A percentile compares a stretch with the other conserved stretches of the same genome.
phyloP scores from a whole-genome alignment of 2,113 vertebrate species.

The Sebastes schlegelii region DNA sequence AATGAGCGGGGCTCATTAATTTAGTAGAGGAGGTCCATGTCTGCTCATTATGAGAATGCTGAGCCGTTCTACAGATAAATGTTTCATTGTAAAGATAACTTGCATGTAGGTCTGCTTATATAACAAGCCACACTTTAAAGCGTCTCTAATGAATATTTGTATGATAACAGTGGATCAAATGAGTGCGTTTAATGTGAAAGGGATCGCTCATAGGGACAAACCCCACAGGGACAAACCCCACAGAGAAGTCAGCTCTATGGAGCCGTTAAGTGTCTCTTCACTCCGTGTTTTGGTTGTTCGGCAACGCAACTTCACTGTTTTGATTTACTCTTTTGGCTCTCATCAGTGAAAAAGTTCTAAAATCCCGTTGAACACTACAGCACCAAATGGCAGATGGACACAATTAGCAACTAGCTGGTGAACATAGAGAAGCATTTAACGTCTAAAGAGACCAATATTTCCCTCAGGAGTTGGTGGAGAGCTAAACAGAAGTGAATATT shows the following conservation, averaged over 20 bases:
- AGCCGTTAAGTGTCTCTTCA: neutral
- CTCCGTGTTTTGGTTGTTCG: neutral
- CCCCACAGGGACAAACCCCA: neutral
- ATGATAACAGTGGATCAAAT: neutral
- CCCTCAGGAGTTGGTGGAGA: no score
- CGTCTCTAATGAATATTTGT: no score
- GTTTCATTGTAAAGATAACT: neutral
- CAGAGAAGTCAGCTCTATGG: neutral
- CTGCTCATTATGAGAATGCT: no score
- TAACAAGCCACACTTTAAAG: neutral
- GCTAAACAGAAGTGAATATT: no score
- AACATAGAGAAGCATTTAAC: no score
- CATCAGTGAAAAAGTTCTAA: no score
- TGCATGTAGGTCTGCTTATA: neutral
- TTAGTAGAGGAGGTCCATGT: neutral
- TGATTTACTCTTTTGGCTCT: neutral
- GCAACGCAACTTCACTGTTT: no score
- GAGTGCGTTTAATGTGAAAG: neutral
- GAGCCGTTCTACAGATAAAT: no score
- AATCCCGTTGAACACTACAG: no score
- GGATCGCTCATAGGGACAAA: neutral
- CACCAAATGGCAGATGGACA: no score
- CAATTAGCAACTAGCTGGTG: no score
- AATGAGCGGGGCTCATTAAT: neutral
- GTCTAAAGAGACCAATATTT: no score